Evolutionary conservation across 1,140 invertebrate species (phyloP), one percentile per base, ranked within the genome.

Genomic region (Heterodera carotae): DNA sequence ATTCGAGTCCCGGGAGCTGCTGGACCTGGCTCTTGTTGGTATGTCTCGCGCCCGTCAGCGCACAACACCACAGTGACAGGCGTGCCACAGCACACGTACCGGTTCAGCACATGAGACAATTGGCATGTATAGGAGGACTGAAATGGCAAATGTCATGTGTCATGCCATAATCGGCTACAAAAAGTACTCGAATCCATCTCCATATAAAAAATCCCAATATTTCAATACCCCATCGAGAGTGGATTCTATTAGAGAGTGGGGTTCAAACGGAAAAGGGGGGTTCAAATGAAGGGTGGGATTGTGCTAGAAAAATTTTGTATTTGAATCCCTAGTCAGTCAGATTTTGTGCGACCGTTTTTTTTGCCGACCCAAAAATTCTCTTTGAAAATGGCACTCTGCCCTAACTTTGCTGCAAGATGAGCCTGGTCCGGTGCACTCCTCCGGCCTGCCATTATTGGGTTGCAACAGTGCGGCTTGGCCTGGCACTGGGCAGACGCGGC

Each of bases 21-120:
- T 43, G 25, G 33, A 81, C 81, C 81, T 69, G 80, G 69, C 69
- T 82, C 83, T 76, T 82, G 81, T 8, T 69, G 56, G 27, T 84
- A 82, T 10, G 81, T 82, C 59, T 82, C 81, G 25, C 81, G 79
- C 10, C 81, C 81, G 75, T 82, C 81, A 10, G 81, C 81, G 74
- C 81, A 82, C 12, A 79, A 2, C 18, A 76, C 79, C 27, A 66
- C 22, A 10, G 68, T 27, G 25, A 8, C n/a, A 18, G 77, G 71
- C 25, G 62, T 36, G 7, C 81, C 81, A 76, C 81, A 82, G 76
- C 81, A 82, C 59, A 82, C 81, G 53, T 81, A 82, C 33, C 60
- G 48, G 36, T 69, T 56, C 12, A 82, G 33, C 27, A 82, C 76
- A 10, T 80, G 31, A 18, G 81, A 82, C 27, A 84, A 59, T 48